Percentiles rank a stretch among this genome's conserved stretches.
Evolutionary conservation across 1,140 invertebrate species (phyloP).

Genomic region (Melanaphis sacchari): DNA sequence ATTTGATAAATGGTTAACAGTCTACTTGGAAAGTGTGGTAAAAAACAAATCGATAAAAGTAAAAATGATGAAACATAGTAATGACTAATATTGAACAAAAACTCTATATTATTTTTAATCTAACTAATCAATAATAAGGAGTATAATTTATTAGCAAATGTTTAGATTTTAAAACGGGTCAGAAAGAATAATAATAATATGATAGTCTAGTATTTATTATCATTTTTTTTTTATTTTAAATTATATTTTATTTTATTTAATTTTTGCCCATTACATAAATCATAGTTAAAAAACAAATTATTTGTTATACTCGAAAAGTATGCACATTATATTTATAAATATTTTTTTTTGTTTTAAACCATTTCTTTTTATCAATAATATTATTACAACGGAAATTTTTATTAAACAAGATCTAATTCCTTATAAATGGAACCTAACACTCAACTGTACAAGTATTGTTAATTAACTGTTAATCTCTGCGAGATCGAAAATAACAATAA

Average conservation of each 20-base stretch:
- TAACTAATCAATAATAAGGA: not conserved
- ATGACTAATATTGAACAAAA: not conserved
- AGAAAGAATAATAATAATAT: not conserved
- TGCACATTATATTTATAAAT: too few species aligned
- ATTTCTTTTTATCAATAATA: not conserved
- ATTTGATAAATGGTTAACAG: not conserved
- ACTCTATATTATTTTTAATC: not conserved
- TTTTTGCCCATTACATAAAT: not conserved
- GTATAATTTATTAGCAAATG: not conserved
- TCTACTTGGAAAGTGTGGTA: not conserved
- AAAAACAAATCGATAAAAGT: not conserved
- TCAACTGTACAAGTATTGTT: not conserved
- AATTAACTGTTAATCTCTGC: not conserved
- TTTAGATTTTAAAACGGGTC: not conserved
- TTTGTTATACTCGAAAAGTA: not conserved
- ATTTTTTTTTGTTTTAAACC: not conserved
- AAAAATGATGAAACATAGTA: not conserved
- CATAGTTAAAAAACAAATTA: not conserved
- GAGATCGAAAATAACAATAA: not conserved
- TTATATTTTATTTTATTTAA: too few species aligned
- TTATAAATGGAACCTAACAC: not conserved
- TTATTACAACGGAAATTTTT: not conserved
- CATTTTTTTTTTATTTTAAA: not conserved
- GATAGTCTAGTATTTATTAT: not conserved
- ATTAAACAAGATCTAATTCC: not conserved